Evolutionary conservation across 1,140 invertebrate genomes (phyloP).

Genomic region (Conus betulinus): DNA sequence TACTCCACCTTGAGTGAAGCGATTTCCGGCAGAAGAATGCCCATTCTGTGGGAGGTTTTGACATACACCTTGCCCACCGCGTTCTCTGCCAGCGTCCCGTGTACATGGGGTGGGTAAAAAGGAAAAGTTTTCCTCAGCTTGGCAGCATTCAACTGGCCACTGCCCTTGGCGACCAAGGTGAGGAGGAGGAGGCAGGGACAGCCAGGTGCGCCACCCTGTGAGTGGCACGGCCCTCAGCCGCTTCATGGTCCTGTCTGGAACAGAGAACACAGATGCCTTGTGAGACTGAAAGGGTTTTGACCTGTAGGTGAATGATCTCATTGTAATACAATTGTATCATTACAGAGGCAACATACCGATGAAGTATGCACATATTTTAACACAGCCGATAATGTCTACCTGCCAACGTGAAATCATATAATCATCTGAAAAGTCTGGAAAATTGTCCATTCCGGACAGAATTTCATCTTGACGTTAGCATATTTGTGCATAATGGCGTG

Average conservation of each 20-base stretch:
- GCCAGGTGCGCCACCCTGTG: constrained; percentile 26
- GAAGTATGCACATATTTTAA: too few species aligned
- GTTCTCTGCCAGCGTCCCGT: constrained; percentile 94
- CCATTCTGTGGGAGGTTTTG: constrained; percentile 81
- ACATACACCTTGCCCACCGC: constrained; percentile 90
- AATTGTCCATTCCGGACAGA: too few species aligned
- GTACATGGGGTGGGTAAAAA: constrained; percentile 88
- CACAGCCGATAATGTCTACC: too few species aligned
- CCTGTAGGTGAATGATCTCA: too few species aligned
- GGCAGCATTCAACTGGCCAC: not conserved
- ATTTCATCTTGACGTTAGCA: too few species aligned
- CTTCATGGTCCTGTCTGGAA: constrained; percentile 38
- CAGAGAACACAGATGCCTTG: too few species aligned
- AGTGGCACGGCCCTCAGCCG: constrained; percentile 27
- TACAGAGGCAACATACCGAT: too few species aligned
- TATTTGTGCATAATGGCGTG: too few species aligned
- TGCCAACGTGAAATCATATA: too few species aligned
- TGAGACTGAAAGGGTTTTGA: too few species aligned
- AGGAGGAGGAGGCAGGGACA: constrained; percentile 23
- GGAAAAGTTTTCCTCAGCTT: constrained; percentile 44
- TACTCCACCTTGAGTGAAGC: constrained; percentile 78
- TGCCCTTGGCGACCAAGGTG: not conserved
- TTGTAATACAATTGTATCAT: too few species aligned
- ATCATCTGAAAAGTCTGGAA: too few species aligned
- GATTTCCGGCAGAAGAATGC: constrained; percentile 77